Conservation (phyloP, 2,888 invertebrate species). For the Sinodicranocentrus sp. region DNA sequence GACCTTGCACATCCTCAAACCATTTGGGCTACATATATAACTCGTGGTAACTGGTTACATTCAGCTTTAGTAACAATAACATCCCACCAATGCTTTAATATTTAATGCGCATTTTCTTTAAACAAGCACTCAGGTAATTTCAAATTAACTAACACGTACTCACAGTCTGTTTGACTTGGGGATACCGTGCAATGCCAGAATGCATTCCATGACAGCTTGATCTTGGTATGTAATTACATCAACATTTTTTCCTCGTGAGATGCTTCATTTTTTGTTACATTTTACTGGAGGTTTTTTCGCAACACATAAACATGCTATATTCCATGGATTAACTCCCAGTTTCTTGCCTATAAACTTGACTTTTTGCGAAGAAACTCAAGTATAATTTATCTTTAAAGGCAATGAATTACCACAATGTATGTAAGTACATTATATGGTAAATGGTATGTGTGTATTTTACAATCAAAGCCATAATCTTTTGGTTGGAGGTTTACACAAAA, state of each 20-base stretch:
- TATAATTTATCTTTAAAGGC: too few species aligned
- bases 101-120: too few species aligned
- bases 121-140: constrained; percentile 9
- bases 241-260: background rate
- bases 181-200: too few species aligned
- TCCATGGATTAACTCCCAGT: background rate
- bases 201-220: too few species aligned
- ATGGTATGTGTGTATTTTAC: too few species aligned
- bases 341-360: background rate
- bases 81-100: too few species aligned
- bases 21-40: constrained; percentile 9
- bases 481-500: too few species aligned
- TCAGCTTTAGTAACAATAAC: background rate
- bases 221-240: too few species aligned
- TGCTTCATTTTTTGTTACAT: background rate
- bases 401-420: too few species aligned
- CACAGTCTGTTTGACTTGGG: too few species aligned
- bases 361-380: background rate
- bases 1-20: constrained; percentile 44
- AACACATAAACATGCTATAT: background rate
- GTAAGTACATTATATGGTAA: background rate
- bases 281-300: background rate
- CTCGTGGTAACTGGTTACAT: constrained; percentile 13
- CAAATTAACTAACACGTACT: background rate
- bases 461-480: too few species aligned